Evolutionary conservation across 2,888 invertebrate genomes (phyloP), one percentile per base, ranked within the genome.

Genomic region (Eupithecia dodoneata): DNA sequence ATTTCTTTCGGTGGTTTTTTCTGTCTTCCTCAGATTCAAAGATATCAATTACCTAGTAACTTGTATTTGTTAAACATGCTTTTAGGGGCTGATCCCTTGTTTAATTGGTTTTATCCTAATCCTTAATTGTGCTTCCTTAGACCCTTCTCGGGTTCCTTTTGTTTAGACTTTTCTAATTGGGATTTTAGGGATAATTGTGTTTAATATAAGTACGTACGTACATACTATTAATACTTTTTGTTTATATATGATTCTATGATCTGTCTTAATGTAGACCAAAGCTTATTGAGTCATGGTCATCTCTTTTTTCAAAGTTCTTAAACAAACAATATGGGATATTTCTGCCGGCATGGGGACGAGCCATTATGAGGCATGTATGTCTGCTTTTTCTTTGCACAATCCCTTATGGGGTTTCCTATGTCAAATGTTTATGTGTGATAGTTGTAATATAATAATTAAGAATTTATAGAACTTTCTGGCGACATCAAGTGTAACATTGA

Each of bases 101-200:
- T 76, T 80, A 81, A 82, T 82, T 81, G 83, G 83, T 81, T 80
- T 83, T 80, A 77, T 77, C 73, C 79, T 80, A 83, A 82, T 81
- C 83, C 70, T 76, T 80, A 81, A 81, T 80, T 77, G 82, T 81
- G 74, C 59, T 74, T 76, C 73, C 71, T 76, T 18, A 66, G 47
- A 72, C 72, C 71, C 73, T 52, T 74, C 63, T 79, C 67, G 65
- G 15, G 44, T 76, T 79, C 63, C 76, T 72, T 70, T 70, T 47
- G 70, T 70, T 70, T 70, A 45, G 47, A 70, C 45, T 70, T 70
- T 70, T 47, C 70, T 70, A 70, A 70, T 70, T 70, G 44, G 70
- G 70, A 49, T 47, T 70, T 69, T 44, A 6, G 44, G 67, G 44
- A 69, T 69, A 69, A 69, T 69, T 44, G n/a, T 63, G 30, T 30